Evolutionary conservation across 1,140 invertebrate species (phyloP).

Genomic region (Nylanderia fulva): DNA sequence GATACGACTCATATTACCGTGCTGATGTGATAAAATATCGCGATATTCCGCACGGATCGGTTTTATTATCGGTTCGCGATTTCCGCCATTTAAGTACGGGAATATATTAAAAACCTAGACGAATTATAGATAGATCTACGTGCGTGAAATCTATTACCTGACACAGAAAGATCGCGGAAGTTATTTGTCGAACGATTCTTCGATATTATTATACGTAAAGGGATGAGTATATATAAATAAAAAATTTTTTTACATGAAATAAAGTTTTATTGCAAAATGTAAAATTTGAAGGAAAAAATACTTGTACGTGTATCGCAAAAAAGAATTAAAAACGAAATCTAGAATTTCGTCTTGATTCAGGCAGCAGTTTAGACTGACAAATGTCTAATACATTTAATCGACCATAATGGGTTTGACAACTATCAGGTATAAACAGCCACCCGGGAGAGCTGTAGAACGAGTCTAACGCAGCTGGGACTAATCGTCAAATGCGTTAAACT

Average conservation of each 20-base stretch:
- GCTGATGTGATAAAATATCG: constrained; percentile 32
- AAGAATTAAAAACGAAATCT: neutral
- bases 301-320: neutral
- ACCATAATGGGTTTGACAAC: constrained; percentile 63
- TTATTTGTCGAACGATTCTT: neutral
- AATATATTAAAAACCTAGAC: constrained; percentile 19
- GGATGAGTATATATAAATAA: neutral
- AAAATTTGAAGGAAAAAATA: neutral
- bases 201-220: neutral
- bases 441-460: constrained; percentile 46
- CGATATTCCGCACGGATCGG: constrained; percentile 18
- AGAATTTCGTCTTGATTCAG: neutral
- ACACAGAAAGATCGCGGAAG: neutral
- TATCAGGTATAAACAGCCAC: constrained; percentile 69
- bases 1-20: neutral
- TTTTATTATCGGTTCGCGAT: constrained; percentile 26
- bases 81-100: neutral
- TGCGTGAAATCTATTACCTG: neutral
- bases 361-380: neutral
- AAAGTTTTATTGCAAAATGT: neutral
- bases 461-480: constrained; percentile 50
- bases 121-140: neutral
- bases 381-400: constrained; percentile 55
- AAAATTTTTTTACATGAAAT: neutral
- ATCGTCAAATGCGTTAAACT: constrained; percentile 68